Base-by-base conservation (phyloP, 1,140 invertebrate genomes). In the Drosophila lini region DNA sequence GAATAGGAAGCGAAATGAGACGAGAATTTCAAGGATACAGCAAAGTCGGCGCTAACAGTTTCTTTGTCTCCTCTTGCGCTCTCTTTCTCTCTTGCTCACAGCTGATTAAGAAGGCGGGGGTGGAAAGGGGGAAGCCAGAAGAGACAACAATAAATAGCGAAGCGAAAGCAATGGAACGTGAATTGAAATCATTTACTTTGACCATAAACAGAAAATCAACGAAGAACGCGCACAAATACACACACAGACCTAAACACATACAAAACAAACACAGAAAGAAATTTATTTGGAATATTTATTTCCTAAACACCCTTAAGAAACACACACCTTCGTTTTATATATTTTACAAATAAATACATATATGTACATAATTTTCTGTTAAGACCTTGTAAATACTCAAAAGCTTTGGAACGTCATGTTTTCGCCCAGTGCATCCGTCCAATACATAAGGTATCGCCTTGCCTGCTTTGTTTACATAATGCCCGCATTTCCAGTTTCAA, bases 121-220 rank as follows among this genome's bases (percentile, higher is more conserved):
- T 78, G 63, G 53, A 22, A 42, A 40, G 59, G 28, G 9, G 28
- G 45, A 61, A 64, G 57, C 59, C 67, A 80, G 34, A 68, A 42
- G 63, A 48, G 42, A 44, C 71, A 64, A 44, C 31, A 53, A 63
- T 76, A 59, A 63, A 73, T 59, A 62, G 45, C 50, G 42, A 77
- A 62, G 60, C 22, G 41, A 45, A 80, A 50, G 64, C 47, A 78
- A 65, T 77, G 62, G 65, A 80, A 86, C 75, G 75, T 77, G 67
- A 86, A 86, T 81, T 81, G 56, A 85, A 85, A 85, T 81, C 74
- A 81, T 85, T 85, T 78, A 75, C 74, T 85, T 76, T 77, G 73
- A 60, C 78, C 81, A 69, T 78, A 75, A 58, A 61, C 25, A 44
- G 58, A 56, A 53, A 56, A 50, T 42, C 52, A 28, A 34, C 60